Conservation (phyloP, 2,888 invertebrate species). For the Cerastoderma edule region DNA sequence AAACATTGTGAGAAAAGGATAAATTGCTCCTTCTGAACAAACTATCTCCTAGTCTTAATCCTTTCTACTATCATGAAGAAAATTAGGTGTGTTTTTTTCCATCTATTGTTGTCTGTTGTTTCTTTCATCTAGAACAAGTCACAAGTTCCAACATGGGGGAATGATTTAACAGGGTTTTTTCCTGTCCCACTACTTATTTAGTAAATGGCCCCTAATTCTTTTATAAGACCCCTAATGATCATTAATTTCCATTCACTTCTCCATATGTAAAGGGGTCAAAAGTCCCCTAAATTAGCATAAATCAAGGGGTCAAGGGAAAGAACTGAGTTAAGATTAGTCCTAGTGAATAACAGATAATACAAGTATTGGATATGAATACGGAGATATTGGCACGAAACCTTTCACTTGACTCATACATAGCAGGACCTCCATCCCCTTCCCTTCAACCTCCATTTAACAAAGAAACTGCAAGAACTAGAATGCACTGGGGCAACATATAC, state of each 20-base stretch:
- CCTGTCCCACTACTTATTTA: neutral
- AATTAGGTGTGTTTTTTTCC: no score
- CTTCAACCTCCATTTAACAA: neutral
- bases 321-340: neutral
- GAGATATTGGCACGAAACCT: no score
- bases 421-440: neutral
- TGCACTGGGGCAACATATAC: neutral
- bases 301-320: neutral
- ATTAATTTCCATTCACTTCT: neutral
- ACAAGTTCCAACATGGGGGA: neutral
- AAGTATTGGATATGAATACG: no score
- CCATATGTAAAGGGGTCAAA: neutral
- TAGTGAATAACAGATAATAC: neutral
- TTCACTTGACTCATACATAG: no score
- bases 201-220: neutral
- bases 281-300: neutral
- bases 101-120: neutral
- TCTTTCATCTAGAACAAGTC: neutral
- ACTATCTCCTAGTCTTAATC: no score
- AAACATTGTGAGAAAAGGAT: constrained; percentile 1
- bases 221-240: no score
- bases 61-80: no score
- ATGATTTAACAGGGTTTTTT: neutral
- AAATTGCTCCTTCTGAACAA: constrained; percentile 4
- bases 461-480: neutral